These are phyloP conservation scores for Sinocyclocheilus rhinocerous DNA, from an alignment of 2,113 vertebrate genomes.

Conservation along the genomic window DNA sequence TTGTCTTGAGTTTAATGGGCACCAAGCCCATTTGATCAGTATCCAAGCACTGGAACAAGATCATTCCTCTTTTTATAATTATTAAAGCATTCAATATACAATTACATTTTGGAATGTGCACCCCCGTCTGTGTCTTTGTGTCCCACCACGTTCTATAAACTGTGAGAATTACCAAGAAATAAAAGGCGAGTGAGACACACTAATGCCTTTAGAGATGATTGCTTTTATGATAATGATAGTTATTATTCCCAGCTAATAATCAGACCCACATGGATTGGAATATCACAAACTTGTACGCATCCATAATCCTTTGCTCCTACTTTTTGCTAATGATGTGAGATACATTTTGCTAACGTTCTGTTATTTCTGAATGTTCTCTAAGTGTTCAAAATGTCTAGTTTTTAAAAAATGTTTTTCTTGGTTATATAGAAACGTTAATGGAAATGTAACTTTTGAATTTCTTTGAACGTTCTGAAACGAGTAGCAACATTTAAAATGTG, in stretches of 20 bases:
- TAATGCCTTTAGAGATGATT: not conserved
- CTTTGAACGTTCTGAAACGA: too few relatives aligned
- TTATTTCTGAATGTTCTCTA: too few relatives aligned
- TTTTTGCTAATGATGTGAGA: not conserved
- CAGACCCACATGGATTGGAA: not conserved
- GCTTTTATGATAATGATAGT: not conserved
- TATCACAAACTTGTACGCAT: not conserved
- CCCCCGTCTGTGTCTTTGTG: not conserved
- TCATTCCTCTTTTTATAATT: not conserved
- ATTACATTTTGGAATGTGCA: not conserved
- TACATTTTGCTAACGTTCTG: not conserved
- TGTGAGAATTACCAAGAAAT: not conserved
- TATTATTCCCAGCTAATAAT: not conserved
- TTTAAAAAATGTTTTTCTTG: too few relatives aligned
- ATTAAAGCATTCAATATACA: not conserved
- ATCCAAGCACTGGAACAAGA: constrained; percentile 4
- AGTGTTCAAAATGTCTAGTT: too few relatives aligned
- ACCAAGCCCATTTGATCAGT: constrained; percentile 5
- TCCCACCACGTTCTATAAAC: not conserved
- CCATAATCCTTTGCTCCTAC: too few relatives aligned
- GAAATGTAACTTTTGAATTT: too few relatives aligned
- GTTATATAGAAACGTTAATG: too few relatives aligned
- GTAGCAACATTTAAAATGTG: not conserved
- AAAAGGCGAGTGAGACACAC: not conserved
- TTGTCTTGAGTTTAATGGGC: not conserved